These are phyloP conservation scores for Lasiurus borealis DNA, from an alignment of 2,113 vertebrate species.

Conservation along the genomic window DNA sequence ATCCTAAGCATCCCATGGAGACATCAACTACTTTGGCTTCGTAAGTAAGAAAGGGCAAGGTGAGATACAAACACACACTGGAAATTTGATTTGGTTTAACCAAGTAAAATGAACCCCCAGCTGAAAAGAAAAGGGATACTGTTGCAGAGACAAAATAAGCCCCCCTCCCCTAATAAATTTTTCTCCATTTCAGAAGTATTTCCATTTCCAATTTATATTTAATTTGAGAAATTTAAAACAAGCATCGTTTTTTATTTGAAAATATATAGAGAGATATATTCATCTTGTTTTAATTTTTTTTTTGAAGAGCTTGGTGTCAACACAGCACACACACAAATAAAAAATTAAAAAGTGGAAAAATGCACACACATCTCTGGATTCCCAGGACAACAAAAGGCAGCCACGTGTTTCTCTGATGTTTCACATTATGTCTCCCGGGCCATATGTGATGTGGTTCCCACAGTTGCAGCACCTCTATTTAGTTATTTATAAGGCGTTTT, in stretches of 20 bases:
- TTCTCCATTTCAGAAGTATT: constrained; percentile 35
- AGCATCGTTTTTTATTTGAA: constrained; percentile 3
- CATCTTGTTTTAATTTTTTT: constrained; percentile 19
- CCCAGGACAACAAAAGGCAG: not conserved
- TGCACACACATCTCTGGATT: not conserved
- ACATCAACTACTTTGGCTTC: not conserved
- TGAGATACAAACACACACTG: not conserved
- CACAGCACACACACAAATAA: not conserved
- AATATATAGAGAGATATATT: not conserved
- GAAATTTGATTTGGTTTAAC: not conserved
- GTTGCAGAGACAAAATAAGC: not conserved
- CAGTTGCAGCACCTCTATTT: not conserved
- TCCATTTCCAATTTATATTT: constrained; percentile 39
- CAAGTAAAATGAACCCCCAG: not conserved
- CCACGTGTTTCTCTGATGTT: not conserved
- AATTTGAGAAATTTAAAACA: constrained; percentile 30
- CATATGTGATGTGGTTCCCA: constrained; percentile 12
- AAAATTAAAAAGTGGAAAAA: not conserved
- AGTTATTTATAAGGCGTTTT: constrained; percentile 20
- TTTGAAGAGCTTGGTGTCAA: not conserved
- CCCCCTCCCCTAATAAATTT: not conserved
- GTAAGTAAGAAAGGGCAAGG: not conserved
- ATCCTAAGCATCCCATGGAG: not conserved
- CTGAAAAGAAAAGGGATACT: not conserved
- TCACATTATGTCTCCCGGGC: not conserved